Conservation (phyloP, 2,888 invertebrate species). For the Dolichomitus sp. region DNA sequence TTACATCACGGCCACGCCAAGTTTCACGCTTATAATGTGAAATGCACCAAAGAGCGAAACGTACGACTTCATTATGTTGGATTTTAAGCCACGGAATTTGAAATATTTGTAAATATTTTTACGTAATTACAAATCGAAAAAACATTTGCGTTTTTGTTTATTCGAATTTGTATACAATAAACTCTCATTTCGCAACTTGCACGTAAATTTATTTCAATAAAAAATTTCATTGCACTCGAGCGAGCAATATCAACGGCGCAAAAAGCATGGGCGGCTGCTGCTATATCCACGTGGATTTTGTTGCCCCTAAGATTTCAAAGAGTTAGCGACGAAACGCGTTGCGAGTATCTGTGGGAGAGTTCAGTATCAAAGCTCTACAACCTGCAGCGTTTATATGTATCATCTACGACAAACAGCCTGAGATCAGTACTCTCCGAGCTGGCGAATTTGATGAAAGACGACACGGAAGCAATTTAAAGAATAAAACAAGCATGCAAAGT, state of each 20-base stretch:
- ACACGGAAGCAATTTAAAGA: neutral
- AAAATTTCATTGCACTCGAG: neutral
- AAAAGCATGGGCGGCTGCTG: too few relatives aligned
- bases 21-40: constrained; percentile 77
- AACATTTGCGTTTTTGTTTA: neutral
- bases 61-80: constrained; percentile 58
- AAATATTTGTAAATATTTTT: neutral
- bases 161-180: neutral
- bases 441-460: neutral
- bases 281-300: neutral
- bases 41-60: constrained; percentile 23
- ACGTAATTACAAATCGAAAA: neutral
- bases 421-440: neutral
- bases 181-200: too few relatives aligned
- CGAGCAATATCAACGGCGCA: neutral
- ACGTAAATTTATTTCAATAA: too few relatives aligned
- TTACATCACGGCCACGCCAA: constrained; percentile 77
- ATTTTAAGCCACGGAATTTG: constrained; percentile 53
- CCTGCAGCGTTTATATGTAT: neutral
- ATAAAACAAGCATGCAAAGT: too few relatives aligned
- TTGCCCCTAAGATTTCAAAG: neutral
- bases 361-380: constrained; percentile 7
- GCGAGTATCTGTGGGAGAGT: neutral
- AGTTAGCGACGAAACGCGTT: neutral
- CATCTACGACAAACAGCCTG: neutral